Base-by-base conservation (phyloP, 2,888 invertebrate species). In the Dyspetes luteomarginatus region DNA sequence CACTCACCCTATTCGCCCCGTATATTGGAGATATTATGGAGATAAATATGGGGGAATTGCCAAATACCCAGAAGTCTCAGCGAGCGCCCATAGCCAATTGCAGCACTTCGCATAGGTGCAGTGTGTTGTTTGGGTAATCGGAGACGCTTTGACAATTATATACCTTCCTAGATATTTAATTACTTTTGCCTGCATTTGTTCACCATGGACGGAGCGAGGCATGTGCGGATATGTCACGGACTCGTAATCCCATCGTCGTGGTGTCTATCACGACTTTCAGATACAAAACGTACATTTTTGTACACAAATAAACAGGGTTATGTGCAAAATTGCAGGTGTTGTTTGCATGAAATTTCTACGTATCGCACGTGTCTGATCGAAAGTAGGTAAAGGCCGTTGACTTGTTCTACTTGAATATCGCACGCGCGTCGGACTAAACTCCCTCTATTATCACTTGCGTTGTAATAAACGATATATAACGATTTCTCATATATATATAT, bases 191-290 rank as follows among this genome's bases (percentile, higher is more conserved):
- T n/a, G n/a, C n/a, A n/a, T n/a, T n/a, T n/a, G n/a, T n/a, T n/a
- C n/a, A n/a, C n/a, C n/a, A n/a, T n/a, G n/a, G n/a, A 4, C 43
- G 60, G 19, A 12, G 12, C 56, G 65, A 73, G 55, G 55, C 28
- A 55, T 17, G 43, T n/a, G 28, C 4, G 80, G 64, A 84, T 81
- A 78, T 45, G 79, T 84, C 80, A 82, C 82, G 83, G 58, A 45
- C 76, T 30, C 62, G 60, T 87, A 85, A 87, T 85, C 87, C 85
- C 60, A 50, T 19, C 67, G 83, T 78, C 82, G 58, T 15, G 7
- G 50, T 43, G 52, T 50, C 43, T 67, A 81, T 86, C 87, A 87
- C 88, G 88, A 60, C 75, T 43, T 41, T 43, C 43, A 15, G 17
- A 17, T 30, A 67, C 50, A 26, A 48, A 74, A 26, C 24, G 12